Conservation (phyloP, 2,888 invertebrate genomes). For the Folsomia manolachei region DNA sequence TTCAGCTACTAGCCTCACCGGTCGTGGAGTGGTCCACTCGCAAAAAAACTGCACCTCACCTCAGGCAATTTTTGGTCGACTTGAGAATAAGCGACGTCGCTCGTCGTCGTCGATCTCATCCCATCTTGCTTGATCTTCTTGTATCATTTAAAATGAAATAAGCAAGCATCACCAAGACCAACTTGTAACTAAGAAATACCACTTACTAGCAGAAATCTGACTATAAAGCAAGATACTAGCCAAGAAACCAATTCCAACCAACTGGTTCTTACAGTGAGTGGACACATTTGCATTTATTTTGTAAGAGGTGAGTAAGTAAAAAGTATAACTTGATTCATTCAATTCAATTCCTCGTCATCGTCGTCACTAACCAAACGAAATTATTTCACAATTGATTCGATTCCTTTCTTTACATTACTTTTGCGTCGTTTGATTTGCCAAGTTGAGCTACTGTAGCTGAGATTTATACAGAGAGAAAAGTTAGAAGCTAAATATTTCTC, state of each 20-base stretch:
- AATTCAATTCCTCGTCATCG: neutral
- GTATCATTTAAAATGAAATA: neutral
- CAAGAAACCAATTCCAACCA: neutral
- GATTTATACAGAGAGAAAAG: no score
- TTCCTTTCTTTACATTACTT: neutral
- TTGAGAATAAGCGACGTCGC: neutral
- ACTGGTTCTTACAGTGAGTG: neutral
- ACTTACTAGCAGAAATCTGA: no score
- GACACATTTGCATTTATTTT: neutral
- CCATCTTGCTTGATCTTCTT: neutral
- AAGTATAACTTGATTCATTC: neutral
- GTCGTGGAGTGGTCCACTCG: neutral
- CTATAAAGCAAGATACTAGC: no score
- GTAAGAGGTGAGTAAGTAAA: neutral
- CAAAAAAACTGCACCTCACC: neutral
- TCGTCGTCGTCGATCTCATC: neutral
- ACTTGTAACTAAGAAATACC: no score
- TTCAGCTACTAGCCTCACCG: neutral
- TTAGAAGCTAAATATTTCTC: neutral
- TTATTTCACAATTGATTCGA: neutral
- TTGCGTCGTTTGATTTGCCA: neutral
- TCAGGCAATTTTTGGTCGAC: neutral
- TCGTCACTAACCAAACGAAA: neutral
- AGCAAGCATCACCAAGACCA: neutral
- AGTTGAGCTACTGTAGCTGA: no score